Conservation (phyloP, 2,113 vertebrate genomes). For the Cervus canadensis region DNA sequence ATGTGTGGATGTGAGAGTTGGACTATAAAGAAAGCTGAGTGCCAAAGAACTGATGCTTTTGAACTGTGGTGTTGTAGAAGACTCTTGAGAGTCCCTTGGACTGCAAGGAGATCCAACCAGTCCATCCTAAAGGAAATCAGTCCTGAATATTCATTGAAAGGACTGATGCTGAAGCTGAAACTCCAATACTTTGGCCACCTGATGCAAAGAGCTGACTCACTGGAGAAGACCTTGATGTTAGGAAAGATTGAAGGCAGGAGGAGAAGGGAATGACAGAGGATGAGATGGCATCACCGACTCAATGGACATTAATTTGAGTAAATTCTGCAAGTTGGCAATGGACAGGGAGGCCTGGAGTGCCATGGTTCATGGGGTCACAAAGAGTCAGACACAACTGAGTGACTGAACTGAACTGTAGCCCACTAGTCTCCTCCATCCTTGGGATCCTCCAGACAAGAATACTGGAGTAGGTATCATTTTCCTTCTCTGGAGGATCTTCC, state of each 20-base stretch:
- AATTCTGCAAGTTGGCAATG: not conserved
- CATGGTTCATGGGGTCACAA: not conserved
- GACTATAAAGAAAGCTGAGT: not conserved
- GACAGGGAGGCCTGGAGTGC: not conserved
- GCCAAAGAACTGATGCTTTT: not conserved
- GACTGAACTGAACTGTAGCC: not conserved
- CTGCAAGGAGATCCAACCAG: not conserved
- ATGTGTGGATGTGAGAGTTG: not conserved
- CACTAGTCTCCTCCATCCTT: not conserved
- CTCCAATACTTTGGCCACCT: not conserved
- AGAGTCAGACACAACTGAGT: not conserved
- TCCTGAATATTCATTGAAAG: no score
- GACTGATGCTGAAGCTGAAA: not conserved
- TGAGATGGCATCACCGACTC: not conserved
- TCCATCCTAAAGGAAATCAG: not conserved
- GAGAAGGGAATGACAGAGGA: not conserved
- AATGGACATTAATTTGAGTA: not conserved
- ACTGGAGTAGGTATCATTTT: not conserved
- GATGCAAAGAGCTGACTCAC: not conserved
- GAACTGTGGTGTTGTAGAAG: not conserved
- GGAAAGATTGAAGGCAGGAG: not conserved
- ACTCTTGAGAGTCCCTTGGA: not conserved
- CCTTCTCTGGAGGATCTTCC: not conserved
- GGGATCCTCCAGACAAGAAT: not conserved
- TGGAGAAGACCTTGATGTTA: not conserved